These are phyloP conservation scores for Neofelis nebulosa DNA, from an alignment of 2,113 vertebrate species.

Conservation along the genomic window DNA sequence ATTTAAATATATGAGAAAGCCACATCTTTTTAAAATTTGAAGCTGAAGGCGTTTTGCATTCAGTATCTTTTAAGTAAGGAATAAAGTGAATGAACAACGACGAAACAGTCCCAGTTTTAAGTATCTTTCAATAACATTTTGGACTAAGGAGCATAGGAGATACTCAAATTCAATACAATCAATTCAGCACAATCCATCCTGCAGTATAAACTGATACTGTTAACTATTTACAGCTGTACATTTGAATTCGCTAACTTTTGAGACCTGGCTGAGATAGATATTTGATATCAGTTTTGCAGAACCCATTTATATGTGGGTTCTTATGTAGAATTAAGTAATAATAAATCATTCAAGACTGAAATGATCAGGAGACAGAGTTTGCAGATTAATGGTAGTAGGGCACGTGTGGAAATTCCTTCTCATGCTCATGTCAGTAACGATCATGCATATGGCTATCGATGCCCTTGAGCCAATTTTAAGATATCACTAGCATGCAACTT, in stretches of 20 bases:
- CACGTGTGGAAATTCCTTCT: not conserved
- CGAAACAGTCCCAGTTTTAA: not conserved
- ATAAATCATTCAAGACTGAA: not conserved
- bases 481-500: not conserved
- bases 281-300: not conserved
- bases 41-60: not conserved
- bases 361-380: not conserved
- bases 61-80: slow-evolving; percentile 1
- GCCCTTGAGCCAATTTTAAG: not conserved
- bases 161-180: not conserved
- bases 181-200: not conserved
- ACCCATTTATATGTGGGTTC: not conserved
- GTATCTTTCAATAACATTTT: not conserved
- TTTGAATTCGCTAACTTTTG: not conserved
- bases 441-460: not conserved
- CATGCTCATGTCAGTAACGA: fast-evolving
- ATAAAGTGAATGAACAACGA: not conserved
- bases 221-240: not conserved
- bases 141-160: not conserved
- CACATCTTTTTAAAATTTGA: not conserved
- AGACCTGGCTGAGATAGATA: not conserved
- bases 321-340: not conserved
- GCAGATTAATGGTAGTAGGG: not conserved
- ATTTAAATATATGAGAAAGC: slow-evolving; percentile 37
- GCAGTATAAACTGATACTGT: not conserved